Percentiles rank a stretch among this genome's conserved stretches.
Evolutionary conservation across 2,797 vertebrate species (phyloP).

Genomic region (Echiichthys vipera): DNA sequence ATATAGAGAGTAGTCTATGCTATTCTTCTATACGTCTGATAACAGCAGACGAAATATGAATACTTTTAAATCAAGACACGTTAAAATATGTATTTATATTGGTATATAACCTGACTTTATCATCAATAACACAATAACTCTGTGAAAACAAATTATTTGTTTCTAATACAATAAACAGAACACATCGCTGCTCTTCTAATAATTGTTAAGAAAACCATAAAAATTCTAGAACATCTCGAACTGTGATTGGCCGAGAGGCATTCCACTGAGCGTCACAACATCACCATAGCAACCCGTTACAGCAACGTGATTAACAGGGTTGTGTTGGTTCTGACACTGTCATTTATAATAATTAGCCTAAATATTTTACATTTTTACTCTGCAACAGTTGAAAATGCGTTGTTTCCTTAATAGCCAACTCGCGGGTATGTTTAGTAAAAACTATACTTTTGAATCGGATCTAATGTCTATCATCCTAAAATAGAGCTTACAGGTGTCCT

Average conservation of each 20-base stretch:
- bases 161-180: background rate
- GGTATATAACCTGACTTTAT: background rate
- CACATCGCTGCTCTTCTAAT: background rate
- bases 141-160: background rate
- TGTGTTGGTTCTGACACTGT: background rate
- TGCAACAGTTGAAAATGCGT: background rate
- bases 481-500: background rate
- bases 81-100: background rate
- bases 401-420: accelerated
- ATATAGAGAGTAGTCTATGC: no score
- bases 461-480: background rate
- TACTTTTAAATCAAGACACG: no score
- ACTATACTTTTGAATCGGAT: no score
- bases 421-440: no score
- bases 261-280: background rate
- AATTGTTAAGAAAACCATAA: background rate
- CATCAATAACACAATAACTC: background rate
- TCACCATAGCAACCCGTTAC: background rate
- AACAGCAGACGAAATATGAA: no score
- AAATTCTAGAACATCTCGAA: background rate
- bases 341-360: accelerated
- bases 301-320: background rate
- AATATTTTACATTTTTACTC: background rate
- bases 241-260: slow-evolving; percentile 12
- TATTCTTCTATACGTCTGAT: background rate